Conservation (phyloP, 2,797 vertebrate species). For the Poecilia velifera region DNA sequence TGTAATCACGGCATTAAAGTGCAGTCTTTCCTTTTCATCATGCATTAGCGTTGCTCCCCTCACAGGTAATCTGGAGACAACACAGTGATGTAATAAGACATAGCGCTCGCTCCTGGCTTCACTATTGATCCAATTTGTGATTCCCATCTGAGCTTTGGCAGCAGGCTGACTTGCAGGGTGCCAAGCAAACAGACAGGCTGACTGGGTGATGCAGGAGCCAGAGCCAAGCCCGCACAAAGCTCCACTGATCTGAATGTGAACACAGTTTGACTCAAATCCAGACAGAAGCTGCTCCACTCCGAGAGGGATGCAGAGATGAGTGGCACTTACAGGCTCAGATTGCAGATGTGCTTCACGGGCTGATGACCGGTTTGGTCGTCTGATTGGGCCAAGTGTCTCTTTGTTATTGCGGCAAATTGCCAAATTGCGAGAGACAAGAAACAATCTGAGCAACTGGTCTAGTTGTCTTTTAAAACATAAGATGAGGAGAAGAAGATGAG, state of each 20-base stretch:
- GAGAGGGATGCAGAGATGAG: conserved; percentile 41
- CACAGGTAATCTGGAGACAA: conserved; percentile 49
- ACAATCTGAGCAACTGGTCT: conserved; percentile 18
- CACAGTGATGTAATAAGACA: conserved; percentile 54
- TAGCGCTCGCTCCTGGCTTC: conserved; percentile 49
- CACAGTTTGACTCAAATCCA: conserved; percentile 58
- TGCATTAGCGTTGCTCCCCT: conserved; percentile 40
- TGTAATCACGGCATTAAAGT: conserved; percentile 22
- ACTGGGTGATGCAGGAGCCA: conserved; percentile 33
- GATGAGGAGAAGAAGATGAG: background rate
- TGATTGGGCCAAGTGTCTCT: conserved; percentile 29
- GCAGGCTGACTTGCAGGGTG: conserved; percentile 34
- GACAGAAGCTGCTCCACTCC: conserved; percentile 30
- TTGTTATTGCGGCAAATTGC: background rate
- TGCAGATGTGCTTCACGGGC: conserved; percentile 58
- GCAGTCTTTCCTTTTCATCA: conserved; percentile 25
- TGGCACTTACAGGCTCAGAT: conserved; percentile 52
- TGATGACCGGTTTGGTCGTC: conserved; percentile 48
- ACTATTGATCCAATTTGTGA: conserved; percentile 71
- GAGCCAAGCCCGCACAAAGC: conserved; percentile 56
- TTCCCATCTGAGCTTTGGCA: conserved; percentile 64
- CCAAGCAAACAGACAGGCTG: conserved; percentile 60
- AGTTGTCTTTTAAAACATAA: background rate
- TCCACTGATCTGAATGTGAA: conserved; percentile 51
- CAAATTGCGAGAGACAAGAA: conserved; percentile 27